Percentiles rank a stretch among this genome's conserved stretches.
Evolutionary conservation across 2,797 vertebrate species (phyloP).

Genomic region (Semaprochilodus insignis): DNA sequence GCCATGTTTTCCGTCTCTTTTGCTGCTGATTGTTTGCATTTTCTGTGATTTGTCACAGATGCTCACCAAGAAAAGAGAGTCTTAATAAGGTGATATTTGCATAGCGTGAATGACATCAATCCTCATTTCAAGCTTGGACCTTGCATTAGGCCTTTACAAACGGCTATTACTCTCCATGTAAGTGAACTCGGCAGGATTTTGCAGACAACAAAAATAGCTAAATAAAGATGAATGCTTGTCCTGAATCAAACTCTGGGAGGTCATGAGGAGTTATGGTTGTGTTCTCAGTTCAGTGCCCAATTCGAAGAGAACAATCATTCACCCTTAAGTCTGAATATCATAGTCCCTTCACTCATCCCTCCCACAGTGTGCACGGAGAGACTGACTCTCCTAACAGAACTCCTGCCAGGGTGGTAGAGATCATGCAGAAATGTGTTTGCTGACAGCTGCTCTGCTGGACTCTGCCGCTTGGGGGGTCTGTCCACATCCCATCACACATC

Average conservation of each 20-base stretch:
- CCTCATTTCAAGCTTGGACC: constrained; percentile 7
- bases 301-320: constrained; percentile 30
- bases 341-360: constrained; percentile 34
- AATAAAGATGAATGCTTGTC: constrained; percentile 48
- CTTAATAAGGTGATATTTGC: constrained; percentile 36
- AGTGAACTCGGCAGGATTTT: constrained; percentile 21
- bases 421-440: constrained; percentile 31
- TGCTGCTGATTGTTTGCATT: neutral
- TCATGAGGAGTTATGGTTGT: constrained; percentile 39
- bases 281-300: neutral
- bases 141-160: constrained; percentile 26
- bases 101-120: constrained; percentile 10
- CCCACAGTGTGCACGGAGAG: constrained; percentile 11
- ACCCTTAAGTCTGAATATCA: constrained; percentile 50
- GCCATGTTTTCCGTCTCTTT: neutral
- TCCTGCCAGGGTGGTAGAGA: constrained; percentile 6
- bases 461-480: constrained; percentile 13
- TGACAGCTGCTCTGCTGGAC: constrained; percentile 29
- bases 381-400: constrained; percentile 51
- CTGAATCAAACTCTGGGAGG: constrained; percentile 37
- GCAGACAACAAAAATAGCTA: neutral
- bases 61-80: neutral
- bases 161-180: neutral
- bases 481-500: constrained; percentile 18
- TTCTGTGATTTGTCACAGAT: constrained; percentile 8